These are phyloP conservation scores for Micronisus gabar DNA, from an alignment of 2,113 vertebrate genomes.

Conservation along the genomic window DNA sequence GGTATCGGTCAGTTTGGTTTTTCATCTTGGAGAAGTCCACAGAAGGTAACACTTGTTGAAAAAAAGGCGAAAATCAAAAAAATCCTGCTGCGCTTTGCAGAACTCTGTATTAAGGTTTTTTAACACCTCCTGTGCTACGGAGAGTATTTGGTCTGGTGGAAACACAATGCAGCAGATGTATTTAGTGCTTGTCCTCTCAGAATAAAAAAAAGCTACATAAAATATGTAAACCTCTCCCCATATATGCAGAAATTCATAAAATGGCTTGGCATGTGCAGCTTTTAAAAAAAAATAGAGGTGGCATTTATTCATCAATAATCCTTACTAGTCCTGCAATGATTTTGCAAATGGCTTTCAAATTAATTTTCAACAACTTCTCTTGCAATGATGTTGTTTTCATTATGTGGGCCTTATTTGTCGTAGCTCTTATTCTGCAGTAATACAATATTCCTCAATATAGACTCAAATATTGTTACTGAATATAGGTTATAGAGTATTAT, in stretches of 20 bases:
- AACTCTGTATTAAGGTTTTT: not conserved
- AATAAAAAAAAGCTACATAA: not conserved
- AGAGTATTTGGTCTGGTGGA: not conserved
- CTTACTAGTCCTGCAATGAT: not conserved
- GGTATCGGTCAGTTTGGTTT: not conserved
- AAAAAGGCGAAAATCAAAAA: accelerated
- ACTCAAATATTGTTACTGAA: not conserved
- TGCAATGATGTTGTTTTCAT: not conserved
- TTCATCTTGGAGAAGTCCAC: not conserved
- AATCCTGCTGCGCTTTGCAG: not conserved
- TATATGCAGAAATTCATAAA: not conserved
- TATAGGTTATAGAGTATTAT: not conserved
- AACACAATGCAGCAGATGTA: not conserved
- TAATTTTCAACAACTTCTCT: not conserved
- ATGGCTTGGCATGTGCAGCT: not conserved
- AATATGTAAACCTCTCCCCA: not conserved
- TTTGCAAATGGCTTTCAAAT: not conserved
- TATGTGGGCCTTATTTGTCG: not conserved
- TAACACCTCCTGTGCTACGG: not conserved
- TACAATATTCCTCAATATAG: not conserved
- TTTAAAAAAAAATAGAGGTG: not conserved
- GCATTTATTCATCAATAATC: not conserved
- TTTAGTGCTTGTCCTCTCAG: not conserved
- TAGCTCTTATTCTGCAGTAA: not conserved
- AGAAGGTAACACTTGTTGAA: not conserved